Evolutionary conservation across 2,113 vertebrate genomes (phyloP).

Genomic region (Brachypodius melanocephalos): DNA sequence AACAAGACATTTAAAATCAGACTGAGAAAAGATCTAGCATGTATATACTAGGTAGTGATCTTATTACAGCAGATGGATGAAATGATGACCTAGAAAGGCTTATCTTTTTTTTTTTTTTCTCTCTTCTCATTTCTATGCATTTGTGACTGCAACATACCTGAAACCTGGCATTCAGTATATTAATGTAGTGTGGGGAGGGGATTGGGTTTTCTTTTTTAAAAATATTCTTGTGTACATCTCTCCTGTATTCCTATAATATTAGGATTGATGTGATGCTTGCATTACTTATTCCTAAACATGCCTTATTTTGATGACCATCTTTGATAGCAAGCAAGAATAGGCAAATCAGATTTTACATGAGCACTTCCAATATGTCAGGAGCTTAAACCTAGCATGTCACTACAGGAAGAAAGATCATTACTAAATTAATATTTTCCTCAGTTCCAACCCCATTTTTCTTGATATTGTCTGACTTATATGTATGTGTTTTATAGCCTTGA

Average conservation of each 20-base stretch:
- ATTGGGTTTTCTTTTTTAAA: background rate
- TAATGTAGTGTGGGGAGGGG: background rate
- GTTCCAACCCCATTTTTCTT: background rate
- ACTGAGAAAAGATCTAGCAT: conserved; percentile 9
- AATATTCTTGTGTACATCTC: background rate
- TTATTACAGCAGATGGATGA: conserved; percentile 51
- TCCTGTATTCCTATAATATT: background rate
- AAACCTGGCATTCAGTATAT: background rate
- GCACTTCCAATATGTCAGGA: conserved; percentile 1
- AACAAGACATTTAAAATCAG: conserved; percentile 45
- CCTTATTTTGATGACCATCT: conserved; percentile 43
- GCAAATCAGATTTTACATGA: conserved; percentile 37
- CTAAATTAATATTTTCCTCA: conserved; percentile 26
- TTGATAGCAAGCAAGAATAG: conserved; percentile 19
- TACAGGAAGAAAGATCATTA: background rate
- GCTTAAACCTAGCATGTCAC: background rate
- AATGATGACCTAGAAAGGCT: conserved; percentile 36
- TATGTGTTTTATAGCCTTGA: background rate
- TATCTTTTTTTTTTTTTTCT: background rate
- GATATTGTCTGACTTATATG: background rate
- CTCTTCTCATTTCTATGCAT: background rate
- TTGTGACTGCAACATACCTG: conserved; percentile 34
- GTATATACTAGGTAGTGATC: conserved; percentile 26
- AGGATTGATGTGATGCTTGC: background rate
- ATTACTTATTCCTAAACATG: conserved; percentile 23